Evolutionary conservation across 2,113 vertebrate genomes (phyloP).

Genomic region (Asarcornis scutulata): DNA sequence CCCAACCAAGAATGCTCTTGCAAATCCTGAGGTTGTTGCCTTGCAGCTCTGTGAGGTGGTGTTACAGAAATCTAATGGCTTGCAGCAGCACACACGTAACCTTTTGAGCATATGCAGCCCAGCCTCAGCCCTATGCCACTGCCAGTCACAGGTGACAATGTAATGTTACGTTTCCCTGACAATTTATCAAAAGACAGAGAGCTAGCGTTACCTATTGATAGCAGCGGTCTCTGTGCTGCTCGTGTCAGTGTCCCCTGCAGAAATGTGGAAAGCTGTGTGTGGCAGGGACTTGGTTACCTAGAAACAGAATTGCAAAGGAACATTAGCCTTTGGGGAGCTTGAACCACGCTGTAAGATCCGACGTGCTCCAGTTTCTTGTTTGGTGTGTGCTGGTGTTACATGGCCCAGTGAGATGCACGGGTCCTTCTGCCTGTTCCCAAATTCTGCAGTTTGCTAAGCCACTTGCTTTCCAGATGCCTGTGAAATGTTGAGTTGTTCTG

Average conservation of each 20-base stretch:
- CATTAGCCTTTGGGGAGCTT: background rate
- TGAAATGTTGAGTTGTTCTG: background rate
- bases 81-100: rapidly evolving
- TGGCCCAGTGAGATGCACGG: background rate
- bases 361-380: background rate
- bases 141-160: background rate
- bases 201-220: background rate
- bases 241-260: background rate
- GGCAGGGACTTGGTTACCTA: background rate
- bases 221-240: background rate
- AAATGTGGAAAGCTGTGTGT: background rate
- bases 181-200: background rate
- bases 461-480: background rate
- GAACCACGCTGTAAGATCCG: background rate
- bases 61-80: background rate
- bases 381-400: background rate
- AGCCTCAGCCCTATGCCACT: background rate
- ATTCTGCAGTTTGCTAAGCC: background rate
- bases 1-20: background rate
- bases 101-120: rapidly evolving
- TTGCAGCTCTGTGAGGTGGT: background rate
- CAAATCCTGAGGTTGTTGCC: background rate
- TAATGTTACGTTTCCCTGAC: background rate
- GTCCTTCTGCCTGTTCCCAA: background rate
- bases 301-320: background rate